Conservation (phyloP, 2,888 invertebrate genomes). For the Nomada lathburiana region DNA sequence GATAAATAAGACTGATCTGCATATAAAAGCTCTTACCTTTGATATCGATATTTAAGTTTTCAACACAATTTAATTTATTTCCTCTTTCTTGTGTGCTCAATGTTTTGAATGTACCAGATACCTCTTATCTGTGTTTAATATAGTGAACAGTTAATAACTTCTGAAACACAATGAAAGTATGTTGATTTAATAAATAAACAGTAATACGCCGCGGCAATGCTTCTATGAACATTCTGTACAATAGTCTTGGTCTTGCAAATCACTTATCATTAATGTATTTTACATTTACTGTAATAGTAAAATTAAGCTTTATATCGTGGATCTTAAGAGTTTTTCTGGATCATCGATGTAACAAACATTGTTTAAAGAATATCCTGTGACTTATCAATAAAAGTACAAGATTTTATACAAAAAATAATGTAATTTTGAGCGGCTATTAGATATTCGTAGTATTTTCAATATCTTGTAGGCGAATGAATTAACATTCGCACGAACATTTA, state of each 20-base stretch:
- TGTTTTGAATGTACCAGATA: constrained; percentile 13
- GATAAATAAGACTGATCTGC: constrained; percentile 58
- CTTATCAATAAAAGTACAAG: constrained; percentile 40
- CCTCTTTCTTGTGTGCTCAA: constrained; percentile 32
- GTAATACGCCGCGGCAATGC: not conserved
- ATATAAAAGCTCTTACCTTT: constrained; percentile 31
- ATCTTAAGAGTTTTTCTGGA: constrained; percentile 40
- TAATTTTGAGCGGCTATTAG: not conserved
- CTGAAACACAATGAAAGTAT: constrained; percentile 35
- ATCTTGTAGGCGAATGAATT: no score
- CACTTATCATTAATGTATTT: constrained; percentile 13
- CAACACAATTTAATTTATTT: constrained; percentile 32
- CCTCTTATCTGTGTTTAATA: not conserved
- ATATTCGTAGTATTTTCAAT: not conserved
- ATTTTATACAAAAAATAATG: constrained; percentile 35
- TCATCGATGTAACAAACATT: constrained; percentile 32
- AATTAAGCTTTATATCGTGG: constrained; percentile 38
- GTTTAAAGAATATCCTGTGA: constrained; percentile 26
- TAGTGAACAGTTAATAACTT: constrained; percentile 3
- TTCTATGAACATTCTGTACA: not conserved
- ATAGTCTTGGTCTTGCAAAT: constrained; percentile 25
- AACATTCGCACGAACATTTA: no score
- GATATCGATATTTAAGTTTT: constrained; percentile 44
- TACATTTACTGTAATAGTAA: constrained; percentile 29
- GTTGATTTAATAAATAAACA: constrained; percentile 22